phyloP scores from a whole-genome alignment of 1,140 invertebrate genomes.

The Bombus fervidus region DNA sequence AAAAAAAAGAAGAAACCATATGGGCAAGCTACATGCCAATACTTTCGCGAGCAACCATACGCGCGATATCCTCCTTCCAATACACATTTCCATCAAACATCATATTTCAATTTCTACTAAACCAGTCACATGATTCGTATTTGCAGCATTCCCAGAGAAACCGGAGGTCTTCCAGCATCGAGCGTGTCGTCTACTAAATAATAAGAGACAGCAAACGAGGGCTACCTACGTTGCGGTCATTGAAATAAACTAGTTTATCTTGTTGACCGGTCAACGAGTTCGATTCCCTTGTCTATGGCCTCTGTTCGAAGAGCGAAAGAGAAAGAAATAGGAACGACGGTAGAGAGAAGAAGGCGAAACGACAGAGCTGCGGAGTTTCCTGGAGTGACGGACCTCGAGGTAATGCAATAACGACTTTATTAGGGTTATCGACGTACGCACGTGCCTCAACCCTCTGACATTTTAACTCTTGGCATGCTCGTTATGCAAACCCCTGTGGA shows the following conservation, averaged over 20 bases:
- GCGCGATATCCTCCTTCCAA: no score
- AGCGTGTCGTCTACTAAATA: not conserved
- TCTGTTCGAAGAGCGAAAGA: not conserved
- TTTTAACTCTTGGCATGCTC: slow-evolving; percentile 63
- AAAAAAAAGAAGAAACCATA: no score
- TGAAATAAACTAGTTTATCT: slow-evolving; percentile 46
- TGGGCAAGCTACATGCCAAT: no score
- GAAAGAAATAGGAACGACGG: not conserved
- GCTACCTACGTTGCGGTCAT: not conserved
- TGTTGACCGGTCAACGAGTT: not conserved
- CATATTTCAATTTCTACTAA: no score
- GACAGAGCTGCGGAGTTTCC: not conserved
- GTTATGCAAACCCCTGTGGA: slow-evolving; percentile 38
- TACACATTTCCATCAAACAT: no score
- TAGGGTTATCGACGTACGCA: slow-evolving; percentile 60
- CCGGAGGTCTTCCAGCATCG: no score
- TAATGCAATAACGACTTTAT: slow-evolving; percentile 67
- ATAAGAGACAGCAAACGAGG: not conserved
- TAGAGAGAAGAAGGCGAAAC: not conserved
- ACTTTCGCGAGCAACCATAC: no score
- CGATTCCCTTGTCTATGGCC: slow-evolving; percentile 31
- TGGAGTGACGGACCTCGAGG: slow-evolving; percentile 1
- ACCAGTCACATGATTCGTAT: no score
- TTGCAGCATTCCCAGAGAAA: no score
- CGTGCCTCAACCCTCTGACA: slow-evolving; percentile 66